phyloP scores from a whole-genome alignment of 2,113 vertebrate genomes.

The Chunga burmeisteri region DNA sequence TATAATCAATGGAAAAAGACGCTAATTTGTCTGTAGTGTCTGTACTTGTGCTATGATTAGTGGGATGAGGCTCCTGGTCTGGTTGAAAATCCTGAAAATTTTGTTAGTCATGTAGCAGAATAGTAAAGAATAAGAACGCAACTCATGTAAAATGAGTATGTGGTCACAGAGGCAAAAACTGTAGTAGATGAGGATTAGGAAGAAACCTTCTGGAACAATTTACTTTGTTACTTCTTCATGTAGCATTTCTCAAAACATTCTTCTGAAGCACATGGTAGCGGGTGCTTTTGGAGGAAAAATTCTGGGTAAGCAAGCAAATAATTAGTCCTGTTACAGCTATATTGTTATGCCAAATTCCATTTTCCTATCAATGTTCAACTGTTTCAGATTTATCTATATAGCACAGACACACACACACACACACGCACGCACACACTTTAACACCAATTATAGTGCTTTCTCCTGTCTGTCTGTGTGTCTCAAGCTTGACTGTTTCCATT shows the following conservation, averaged over 20 bases:
- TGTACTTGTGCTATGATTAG: background rate
- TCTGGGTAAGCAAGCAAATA: background rate
- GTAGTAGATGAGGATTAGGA: background rate
- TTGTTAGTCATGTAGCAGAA: background rate
- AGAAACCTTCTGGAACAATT: background rate
- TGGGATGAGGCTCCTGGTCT: background rate
- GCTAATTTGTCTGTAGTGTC: background rate
- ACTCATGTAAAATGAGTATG: background rate
- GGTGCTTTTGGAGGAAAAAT: background rate
- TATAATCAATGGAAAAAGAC: background rate
- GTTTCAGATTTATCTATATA: background rate
- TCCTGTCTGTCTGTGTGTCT: background rate
- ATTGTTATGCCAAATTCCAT: background rate
- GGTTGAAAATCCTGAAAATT: background rate
- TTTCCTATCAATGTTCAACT: background rate
- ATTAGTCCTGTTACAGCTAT: background rate
- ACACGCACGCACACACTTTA: background rate
- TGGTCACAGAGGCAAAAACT: background rate
- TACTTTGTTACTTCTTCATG: background rate
- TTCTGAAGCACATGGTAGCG: background rate
- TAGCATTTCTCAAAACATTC: background rate
- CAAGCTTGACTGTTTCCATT: background rate
- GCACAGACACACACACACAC: background rate
- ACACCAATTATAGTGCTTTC: background rate
- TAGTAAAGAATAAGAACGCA: background rate